Conservation (phyloP, 2,888 invertebrate genomes). For the Rotaria socialis region DNA sequence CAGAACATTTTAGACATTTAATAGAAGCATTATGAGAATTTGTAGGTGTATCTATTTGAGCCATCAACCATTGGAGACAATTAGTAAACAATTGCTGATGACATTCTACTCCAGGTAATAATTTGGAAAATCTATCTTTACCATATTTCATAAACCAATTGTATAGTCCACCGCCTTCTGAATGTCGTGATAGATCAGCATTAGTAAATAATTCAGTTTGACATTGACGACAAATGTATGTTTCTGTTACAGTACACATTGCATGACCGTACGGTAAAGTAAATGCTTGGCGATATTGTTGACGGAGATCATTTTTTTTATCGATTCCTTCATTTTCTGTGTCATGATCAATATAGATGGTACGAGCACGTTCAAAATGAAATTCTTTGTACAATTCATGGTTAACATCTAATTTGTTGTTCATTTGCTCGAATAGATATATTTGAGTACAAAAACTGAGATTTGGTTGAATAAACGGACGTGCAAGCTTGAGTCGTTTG, state of each 20-base stretch:
- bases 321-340: background rate
- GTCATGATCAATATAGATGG: background rate
- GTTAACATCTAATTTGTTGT: background rate
- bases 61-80: background rate
- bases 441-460: background rate
- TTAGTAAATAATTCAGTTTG: background rate
- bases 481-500: background rate
- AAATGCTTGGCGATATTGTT: background rate
- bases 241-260: background rate
- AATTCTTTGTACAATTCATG: slow-evolving; percentile 29
- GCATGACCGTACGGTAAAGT: background rate
- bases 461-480: background rate
- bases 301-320: background rate
- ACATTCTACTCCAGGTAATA: background rate
- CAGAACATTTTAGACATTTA: background rate
- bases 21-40: background rate
- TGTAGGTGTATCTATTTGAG: background rate
- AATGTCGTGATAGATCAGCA: background rate
- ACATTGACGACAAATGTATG: background rate
- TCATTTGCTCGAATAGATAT: slow-evolving; percentile 7
- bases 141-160: slow-evolving; percentile 15
- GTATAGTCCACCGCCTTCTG: background rate
- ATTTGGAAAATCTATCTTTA: background rate
- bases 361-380: background rate
- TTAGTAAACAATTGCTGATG: background rate